Percentiles rank a stretch among this genome's conserved stretches.
Conservation (phyloP, 1,140 invertebrate species). For the Lasaia peninsularis region DNA sequence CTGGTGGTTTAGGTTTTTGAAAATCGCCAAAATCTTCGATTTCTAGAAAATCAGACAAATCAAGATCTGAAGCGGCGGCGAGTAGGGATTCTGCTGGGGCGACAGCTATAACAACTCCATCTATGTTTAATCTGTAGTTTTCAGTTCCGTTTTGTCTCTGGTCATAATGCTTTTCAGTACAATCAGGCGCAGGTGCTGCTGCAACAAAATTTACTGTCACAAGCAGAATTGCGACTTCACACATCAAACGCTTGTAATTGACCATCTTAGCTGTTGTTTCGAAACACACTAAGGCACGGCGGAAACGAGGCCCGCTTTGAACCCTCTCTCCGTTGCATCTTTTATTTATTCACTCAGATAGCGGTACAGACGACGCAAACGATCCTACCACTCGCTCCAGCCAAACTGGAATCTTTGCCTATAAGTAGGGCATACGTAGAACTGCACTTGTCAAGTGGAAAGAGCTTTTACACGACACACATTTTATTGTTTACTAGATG, state of each 20-base stretch:
- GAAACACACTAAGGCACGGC: conserved; percentile 47
- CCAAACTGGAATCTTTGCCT: conserved; percentile 61
- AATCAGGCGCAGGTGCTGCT: conserved; percentile 43
- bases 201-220: conserved; percentile 25
- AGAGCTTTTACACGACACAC: conserved; percentile 3
- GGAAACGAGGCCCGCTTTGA: conserved; percentile 52
- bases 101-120: conserved; percentile 81
- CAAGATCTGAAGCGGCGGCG: conserved; percentile 53
- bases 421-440: conserved; percentile 40
- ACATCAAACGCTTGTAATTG: conserved; percentile 67
- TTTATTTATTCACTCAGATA: conserved; percentile 74
- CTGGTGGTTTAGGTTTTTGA: conserved; percentile 44
- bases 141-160: conserved; percentile 84
- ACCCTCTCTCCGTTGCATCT: conserved; percentile 63
- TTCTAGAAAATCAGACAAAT: conserved; percentile 41
- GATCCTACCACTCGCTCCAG: conserved; percentile 46
- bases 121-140: conserved; percentile 82
- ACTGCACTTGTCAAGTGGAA: conserved; percentile 14
- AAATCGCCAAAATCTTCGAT: conserved; percentile 43
- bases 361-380: conserved; percentile 57
- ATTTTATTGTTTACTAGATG: conserved; percentile 10
- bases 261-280: conserved; percentile 59
- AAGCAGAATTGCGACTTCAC: conserved; percentile 47
- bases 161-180: conserved; percentile 75
- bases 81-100: conserved; percentile 79